A percentile compares a stretch with the other conserved stretches of the same genome.
Conservation (phyloP, 2,888 invertebrate species). For the Leucoma salicis region DNA sequence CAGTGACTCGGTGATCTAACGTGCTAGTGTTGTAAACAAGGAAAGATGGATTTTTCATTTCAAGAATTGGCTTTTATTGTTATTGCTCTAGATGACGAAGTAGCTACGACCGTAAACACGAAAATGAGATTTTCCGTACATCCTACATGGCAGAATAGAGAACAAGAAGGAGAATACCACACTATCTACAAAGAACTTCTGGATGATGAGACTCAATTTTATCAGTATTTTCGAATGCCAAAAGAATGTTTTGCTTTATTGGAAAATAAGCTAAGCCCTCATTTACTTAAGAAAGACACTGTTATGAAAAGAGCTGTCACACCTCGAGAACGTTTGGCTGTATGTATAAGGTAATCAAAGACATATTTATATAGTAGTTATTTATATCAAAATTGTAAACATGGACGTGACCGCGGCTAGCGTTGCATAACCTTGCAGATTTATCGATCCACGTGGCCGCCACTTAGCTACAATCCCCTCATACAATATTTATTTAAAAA, state of each 20-base stretch:
- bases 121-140: too few species aligned
- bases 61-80: conserved; percentile 5
- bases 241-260: conserved; percentile 10
- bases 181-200: conserved; percentile 15
- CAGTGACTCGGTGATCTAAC: background rate
- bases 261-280: conserved; percentile 9
- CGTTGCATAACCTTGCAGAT: too few species aligned
- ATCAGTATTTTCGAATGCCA: conserved; percentile 5
- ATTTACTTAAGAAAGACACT: conserved; percentile 10
- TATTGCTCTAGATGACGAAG: conserved; percentile 7
- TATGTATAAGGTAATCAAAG: too few species aligned
- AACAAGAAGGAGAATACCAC: conserved; percentile 22
- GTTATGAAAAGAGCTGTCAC: conserved; percentile 9
- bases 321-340: background rate
- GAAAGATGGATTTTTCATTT: too few species aligned
- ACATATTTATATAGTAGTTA: too few species aligned
- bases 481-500: too few species aligned
- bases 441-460: too few species aligned
- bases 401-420: too few species aligned
- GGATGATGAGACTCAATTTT: conserved; percentile 7
- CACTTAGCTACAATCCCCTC: too few species aligned
- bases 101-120: too few species aligned
- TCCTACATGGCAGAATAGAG: conserved; percentile 15
- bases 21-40: too few species aligned
- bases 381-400: too few species aligned